A percentile compares a stretch with the other conserved stretches of the same genome.
Conservation (phyloP, 2,797 vertebrate genomes). For the Acanthurus tractus region DNA sequence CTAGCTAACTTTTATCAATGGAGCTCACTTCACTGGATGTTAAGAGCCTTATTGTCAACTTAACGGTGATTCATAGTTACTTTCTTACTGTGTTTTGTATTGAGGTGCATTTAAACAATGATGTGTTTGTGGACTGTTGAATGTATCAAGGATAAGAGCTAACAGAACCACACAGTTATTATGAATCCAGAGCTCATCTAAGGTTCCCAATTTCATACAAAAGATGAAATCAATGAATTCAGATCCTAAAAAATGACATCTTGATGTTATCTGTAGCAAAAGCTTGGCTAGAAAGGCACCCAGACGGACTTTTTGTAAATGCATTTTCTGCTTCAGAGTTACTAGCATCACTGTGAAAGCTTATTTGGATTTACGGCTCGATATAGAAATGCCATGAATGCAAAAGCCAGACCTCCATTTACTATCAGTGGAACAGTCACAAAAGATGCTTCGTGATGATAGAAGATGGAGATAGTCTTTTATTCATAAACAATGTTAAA, state of each 20-base stretch:
- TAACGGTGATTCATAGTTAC: background rate
- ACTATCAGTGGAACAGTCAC: conserved; percentile 1
- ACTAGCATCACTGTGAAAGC: background rate
- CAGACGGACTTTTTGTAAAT: background rate
- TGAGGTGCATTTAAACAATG: background rate
- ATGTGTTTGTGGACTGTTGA: background rate
- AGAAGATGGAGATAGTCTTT: background rate
- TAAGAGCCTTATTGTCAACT: background rate
- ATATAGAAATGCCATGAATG: conserved; percentile 10
- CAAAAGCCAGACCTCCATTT: conserved; percentile 1
- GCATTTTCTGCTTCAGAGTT: conserved; percentile 14
- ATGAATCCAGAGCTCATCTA: background rate
- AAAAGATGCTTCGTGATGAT: conserved; percentile 20
- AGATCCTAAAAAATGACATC: background rate
- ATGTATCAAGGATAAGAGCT: background rate
- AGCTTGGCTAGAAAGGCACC: background rate
- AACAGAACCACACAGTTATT: background rate
- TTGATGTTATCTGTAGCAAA: background rate
- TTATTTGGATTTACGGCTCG: conserved; percentile 25
- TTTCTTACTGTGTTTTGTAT: no score
- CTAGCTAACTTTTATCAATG: background rate
- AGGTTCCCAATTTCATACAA: background rate
- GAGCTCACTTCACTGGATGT: background rate
- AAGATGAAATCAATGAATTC: background rate
- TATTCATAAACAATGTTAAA: background rate